These are phyloP conservation scores for Mesocentrotus franciscanus DNA, from an alignment of 53 echinoderm and acorn worm genomes.

Conservation along the genomic window DNA sequence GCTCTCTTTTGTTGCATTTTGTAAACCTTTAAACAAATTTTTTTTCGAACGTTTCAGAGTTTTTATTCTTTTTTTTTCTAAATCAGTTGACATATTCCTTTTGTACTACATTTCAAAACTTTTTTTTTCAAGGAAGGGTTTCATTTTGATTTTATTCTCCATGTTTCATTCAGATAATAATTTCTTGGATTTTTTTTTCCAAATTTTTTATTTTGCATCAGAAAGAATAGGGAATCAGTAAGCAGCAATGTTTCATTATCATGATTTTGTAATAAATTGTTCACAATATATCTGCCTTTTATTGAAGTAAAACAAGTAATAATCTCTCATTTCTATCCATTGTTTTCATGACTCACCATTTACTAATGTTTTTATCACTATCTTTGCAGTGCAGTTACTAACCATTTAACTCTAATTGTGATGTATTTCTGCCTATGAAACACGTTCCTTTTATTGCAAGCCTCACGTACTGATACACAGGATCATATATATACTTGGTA, in stretches of 20 bases:
- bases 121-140: neutral
- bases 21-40: neutral
- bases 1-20: neutral
- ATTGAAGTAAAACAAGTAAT: neutral
- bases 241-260: neutral
- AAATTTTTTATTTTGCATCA: neutral
- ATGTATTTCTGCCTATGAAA: constrained; percentile 14
- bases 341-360: neutral
- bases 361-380: neutral
- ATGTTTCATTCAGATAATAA: neutral
- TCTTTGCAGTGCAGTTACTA: constrained; percentile 1
- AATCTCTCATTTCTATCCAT: neutral
- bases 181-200: neutral
- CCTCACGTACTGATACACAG: constrained; percentile 17
- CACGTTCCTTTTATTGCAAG: constrained; percentile 41
- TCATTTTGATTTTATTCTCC: neutral
- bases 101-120: neutral
- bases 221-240: neutral
- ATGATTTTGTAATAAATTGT: neutral
- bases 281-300: neutral
- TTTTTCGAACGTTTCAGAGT: neutral
- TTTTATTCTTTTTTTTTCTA: neutral
- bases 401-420: neutral
- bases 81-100: neutral
- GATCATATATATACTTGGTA: constrained; percentile 10